phyloP scores from a whole-genome alignment of 37 sponge, comb jelly and placozoan species.

The Oopsacas minuta region DNA sequence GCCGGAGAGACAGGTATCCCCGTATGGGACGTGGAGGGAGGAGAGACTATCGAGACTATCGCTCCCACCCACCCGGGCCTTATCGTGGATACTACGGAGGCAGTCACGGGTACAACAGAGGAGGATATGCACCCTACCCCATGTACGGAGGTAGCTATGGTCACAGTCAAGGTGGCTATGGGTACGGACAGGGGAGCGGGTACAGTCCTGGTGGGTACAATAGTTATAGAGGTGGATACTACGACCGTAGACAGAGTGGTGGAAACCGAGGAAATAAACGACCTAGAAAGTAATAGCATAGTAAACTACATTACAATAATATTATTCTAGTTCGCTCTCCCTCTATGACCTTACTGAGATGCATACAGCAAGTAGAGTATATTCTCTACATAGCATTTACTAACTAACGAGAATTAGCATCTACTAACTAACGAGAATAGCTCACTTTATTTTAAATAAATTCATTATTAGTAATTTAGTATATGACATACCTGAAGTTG shows the following conservation, averaged over 20 bases:
- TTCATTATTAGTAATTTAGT: background rate
- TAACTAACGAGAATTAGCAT: constrained; percentile 5
- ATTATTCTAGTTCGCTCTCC: constrained; percentile 8
- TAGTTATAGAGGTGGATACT: background rate
- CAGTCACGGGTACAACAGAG: background rate
- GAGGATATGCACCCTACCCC: background rate
- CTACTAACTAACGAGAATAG: background rate
- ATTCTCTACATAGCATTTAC: background rate
- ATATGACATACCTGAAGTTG: too few relatives aligned
- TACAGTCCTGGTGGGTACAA: background rate
- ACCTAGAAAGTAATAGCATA: background rate
- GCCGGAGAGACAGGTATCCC: background rate
- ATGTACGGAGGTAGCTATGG: background rate
- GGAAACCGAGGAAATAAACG: background rate
- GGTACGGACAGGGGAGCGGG: background rate
- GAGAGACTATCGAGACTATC: constrained; percentile 8
- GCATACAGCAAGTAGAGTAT: background rate
- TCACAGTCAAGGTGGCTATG: background rate
- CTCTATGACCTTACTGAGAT: background rate
- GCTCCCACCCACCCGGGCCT: background rate
- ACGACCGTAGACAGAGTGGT: constrained; percentile 7
- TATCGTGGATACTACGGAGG: background rate
- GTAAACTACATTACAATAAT: background rate
- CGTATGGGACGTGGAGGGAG: background rate
- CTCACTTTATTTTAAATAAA: background rate